A percentile compares a stretch with the other conserved stretches of the same genome.
Evolutionary conservation across 2,797 vertebrate genomes (phyloP).

Genomic region (Falco biarmicus): DNA sequence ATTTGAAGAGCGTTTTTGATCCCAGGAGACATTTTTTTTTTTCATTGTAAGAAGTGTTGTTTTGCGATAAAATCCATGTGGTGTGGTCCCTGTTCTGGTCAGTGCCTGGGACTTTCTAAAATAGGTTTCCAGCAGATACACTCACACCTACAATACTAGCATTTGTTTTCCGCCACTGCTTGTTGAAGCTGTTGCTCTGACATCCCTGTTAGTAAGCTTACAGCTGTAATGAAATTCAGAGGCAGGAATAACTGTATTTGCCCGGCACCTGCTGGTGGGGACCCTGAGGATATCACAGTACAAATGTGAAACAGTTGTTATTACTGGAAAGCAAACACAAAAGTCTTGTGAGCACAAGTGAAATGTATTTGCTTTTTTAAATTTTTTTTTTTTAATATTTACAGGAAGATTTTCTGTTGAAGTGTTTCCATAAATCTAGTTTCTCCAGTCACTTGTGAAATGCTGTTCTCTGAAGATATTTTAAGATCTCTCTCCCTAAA

Average conservation of each 20-base stretch:
- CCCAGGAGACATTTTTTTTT: neutral
- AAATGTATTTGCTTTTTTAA: neutral
- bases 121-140: fast-evolving
- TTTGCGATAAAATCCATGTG: fast-evolving
- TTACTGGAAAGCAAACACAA: fast-evolving
- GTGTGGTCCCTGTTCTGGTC: neutral
- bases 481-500: neutral
- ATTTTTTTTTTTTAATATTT: fast-evolving
- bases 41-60: fast-evolving
- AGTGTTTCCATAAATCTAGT: neutral
- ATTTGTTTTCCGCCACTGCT: fast-evolving
- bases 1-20: neutral
- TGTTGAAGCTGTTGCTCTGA: fast-evolving
- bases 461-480: neutral
- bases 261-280: neutral
- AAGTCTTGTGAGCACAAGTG: fast-evolving
- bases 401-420: fast-evolving
- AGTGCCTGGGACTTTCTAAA: neutral
- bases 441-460: neutral
- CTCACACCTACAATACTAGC: fast-evolving
- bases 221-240: fast-evolving
- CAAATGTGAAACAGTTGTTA: fast-evolving
- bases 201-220: neutral
- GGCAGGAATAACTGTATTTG: neutral
- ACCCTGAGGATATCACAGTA: fast-evolving